Base-by-base conservation (phyloP, 2,113 vertebrate species). In the Siniperca knerii region DNA sequence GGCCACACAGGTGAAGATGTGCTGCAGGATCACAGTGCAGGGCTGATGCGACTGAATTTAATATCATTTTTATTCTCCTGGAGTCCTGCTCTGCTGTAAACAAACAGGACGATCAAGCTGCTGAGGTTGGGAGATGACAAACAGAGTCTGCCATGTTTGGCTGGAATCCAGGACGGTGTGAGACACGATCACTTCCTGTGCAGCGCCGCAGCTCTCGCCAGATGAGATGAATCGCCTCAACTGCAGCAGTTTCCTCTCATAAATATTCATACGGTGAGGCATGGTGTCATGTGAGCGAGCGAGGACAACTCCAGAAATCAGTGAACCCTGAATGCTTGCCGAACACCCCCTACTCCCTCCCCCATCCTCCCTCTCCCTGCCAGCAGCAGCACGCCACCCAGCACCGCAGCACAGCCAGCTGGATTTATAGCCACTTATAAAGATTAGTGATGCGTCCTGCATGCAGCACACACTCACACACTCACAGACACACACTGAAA, bases 381-480 rank as follows among this genome's bases (percentile, higher is more conserved):
- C 75, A 40, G 29, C 82, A 78, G 54, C 83, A 82, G 74, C 18
- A 64, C 3, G n/a, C 75, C n/a, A 54, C 84, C 81, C 81, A 52
- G 57, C 65, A 20, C 71, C 37, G 16, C 72, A 6, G 68, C 85
- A 71, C 83, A 73, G 86, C 80, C 46, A 50, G 85, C 75, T 80
- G 84, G 85, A 92, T 92, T 93, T 93, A 91, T 89, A 65, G 87
- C 87, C 90, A 90, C 92, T 92, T 89, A 87, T 90, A 88, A 83
- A 89, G 92, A 93, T 91, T 90, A 93, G 89, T 71, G 87, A 88
- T 80, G 87, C 89, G 25, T 90, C 83, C 60, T 64, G 81, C 89
- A 79, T 89, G 73, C 82, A 74, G 67, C 77, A 15, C 74, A 67
- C 71, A 46, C 23, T 1, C 73, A 55, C 67, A 50, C 74, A 65